Conservation (phyloP, 2,113 vertebrate genomes). For the Salvator merianae region DNA sequence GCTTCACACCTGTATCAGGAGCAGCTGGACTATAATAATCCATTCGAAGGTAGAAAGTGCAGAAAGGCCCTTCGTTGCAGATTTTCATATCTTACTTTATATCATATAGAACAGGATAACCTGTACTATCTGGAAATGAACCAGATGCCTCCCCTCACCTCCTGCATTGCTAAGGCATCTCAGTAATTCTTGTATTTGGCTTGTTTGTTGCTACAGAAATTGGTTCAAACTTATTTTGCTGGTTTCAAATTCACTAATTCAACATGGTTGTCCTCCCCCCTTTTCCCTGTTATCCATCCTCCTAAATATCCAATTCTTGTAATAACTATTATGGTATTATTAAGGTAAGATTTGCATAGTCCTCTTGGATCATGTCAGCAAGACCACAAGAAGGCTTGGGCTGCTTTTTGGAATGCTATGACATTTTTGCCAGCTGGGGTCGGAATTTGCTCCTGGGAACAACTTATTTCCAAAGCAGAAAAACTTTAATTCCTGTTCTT, state of each 20-base stretch:
- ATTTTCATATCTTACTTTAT: not conserved
- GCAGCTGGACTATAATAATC: too few relatives aligned
- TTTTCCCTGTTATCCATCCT: too few relatives aligned
- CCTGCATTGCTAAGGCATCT: not conserved
- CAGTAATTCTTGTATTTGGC: slow-evolving; percentile 1
- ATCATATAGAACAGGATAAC: not conserved
- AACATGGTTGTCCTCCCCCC: not conserved
- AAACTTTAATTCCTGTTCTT: too few relatives aligned
- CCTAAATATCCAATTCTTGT: not conserved
- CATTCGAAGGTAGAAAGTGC: too few relatives aligned
- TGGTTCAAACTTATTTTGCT: not conserved
- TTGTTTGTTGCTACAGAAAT: not conserved
- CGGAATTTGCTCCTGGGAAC: too few relatives aligned
- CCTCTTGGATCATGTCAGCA: not conserved
- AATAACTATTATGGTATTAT: too few relatives aligned
- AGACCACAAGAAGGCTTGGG: not conserved
- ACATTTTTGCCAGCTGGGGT: not conserved
- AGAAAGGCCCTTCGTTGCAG: too few relatives aligned
- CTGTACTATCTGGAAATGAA: not conserved
- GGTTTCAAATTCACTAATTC: not conserved
- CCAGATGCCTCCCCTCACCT: not conserved
- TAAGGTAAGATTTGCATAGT: not conserved
- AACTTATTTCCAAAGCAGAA: too few relatives aligned
- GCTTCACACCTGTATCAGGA: too few relatives aligned
- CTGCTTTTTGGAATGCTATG: not conserved